Conservation (phyloP, 2,797 vertebrate genomes). For the Eulemur albifrons region DNA sequence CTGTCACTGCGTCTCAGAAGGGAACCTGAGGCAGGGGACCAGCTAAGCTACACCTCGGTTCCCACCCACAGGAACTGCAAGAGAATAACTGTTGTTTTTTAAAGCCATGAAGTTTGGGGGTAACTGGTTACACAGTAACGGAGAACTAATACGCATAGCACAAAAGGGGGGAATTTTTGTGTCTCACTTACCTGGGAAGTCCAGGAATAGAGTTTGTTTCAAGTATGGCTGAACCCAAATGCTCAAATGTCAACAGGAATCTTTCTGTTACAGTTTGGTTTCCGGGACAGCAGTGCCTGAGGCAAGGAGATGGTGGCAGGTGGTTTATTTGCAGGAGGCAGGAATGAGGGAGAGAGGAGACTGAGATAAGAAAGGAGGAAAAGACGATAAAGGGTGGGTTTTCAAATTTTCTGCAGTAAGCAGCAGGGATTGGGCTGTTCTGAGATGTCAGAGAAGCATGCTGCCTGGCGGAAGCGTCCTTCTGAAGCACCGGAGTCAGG, state of each 20-base stretch:
- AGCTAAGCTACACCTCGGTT: too few relatives aligned
- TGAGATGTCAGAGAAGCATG: background rate
- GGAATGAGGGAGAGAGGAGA: background rate
- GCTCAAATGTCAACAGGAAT: background rate
- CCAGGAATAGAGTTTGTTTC: background rate
- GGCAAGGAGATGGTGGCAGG: background rate
- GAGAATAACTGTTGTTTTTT: background rate
- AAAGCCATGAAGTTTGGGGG: background rate
- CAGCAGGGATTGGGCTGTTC: background rate
- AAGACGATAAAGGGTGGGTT: background rate
- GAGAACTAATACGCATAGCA: background rate
- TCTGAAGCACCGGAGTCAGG: background rate
- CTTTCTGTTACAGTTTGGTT: background rate
- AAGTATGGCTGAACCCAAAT: background rate
- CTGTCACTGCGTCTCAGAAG: background rate
- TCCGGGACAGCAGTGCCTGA: background rate
- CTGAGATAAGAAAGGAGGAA: background rate
- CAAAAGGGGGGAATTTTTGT: background rate
- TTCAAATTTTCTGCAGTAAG: background rate
- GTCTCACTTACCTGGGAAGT: background rate
- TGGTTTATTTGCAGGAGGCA: background rate
- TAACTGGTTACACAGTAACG: background rate
- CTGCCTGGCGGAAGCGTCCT: background rate
- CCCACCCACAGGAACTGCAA: background rate
- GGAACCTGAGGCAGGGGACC: background rate